Base-by-base conservation (phyloP, 37 sponge, comb jelly and placozoan species). In the Agelas oroides region DNA sequence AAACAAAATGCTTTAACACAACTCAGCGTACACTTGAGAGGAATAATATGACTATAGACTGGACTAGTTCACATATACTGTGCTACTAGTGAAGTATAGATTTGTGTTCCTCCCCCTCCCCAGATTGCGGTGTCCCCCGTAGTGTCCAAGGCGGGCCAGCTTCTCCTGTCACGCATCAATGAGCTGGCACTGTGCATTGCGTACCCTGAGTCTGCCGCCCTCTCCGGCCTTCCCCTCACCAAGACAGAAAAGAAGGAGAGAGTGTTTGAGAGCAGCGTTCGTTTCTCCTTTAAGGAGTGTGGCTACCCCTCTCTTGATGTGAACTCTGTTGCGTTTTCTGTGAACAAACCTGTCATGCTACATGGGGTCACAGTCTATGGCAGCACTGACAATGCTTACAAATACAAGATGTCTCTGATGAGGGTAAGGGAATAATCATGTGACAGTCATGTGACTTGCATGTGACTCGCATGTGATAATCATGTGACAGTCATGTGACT, bases 181-280 rank as follows among this genome's bases (percentile, higher is more conserved):
- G 94, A 94, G 74, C 87, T 94, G 0, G 83, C 94, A 13, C 84
- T 94, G 18, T 89, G 93, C 60, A 80, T 80, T 24, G 70, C 86
- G 0, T 92, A 88, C 71, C 89, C 93, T 18, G 93, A 88, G 53
- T 81, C 86, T 5, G 80, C 80, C 21, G 16, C 32, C 24, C 25
- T 80, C 52, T 76, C 80, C n/a, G 83, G 79, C 32, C 72, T 92
- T 16, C 67, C 90, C 41, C 35, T 84, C 19, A 30, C 27, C 32
- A 53, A 56, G 61, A 27, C 65, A 0, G 88, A 85, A 41, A 85
- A 73, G 63, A 92, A 88, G 70, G 76, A 80, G 31, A 75, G 70
- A 27, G 33, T 85, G 18, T 17, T 75, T 5, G 86, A 85, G 64
- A 81, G 80, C 2, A 75, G 77, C 0, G 55, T 75, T 20, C 67